Evolutionary conservation across 2,888 invertebrate genomes (phyloP), one percentile per base, ranked within the genome.

Genomic region (Amphipoea lucens): DNA sequence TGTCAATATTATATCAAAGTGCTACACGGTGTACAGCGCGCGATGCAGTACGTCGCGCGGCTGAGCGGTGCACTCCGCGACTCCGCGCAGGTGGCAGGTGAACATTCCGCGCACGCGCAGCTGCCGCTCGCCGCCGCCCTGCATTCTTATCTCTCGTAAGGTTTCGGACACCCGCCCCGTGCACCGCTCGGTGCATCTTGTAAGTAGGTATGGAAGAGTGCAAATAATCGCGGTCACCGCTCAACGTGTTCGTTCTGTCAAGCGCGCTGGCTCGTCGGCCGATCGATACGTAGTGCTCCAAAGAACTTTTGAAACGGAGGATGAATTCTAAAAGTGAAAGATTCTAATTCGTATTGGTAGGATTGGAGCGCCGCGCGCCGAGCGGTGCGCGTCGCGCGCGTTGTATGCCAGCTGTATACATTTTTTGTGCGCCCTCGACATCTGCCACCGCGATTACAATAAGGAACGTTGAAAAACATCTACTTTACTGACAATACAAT

Each of bases 31-130:
- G 69, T 29, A 42, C 54, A 40, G 62, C 42, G 72, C 42, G 17
- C 40, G 57, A 14, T 23, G 70, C n/a, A 60, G 60, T 29, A 9
- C 45, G 11, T 1, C 4, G 51, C 12, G 17, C 71, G 23, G 54
- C 23, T 29, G n/a, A 17, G 36, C 60, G 45, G 65, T 17, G 63
- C 68, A 14, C 17, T 42, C 1, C 36, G 11, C 57, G 69, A 11
- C 54, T 20, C 20, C 20, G 72, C 71, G 84, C 81, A 76, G 66
- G 90, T 73, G 86, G 74, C 90, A 88, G 89, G 85, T 92, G 93
- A 75, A 85, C 91, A 91, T 91, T 92, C 91, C 91, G 86, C 86
- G 90, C 89, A 86, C 86, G 88, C 88, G 90, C 92, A 90, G 91
- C 90, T 90, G 92, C 82, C 84, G 74, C 79, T 69, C 86, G 69